A percentile compares a stretch with the other conserved stretches of the same genome.
Evolutionary conservation across 2,888 invertebrate species (phyloP).

Genomic region (Netelia inedita): DNA sequence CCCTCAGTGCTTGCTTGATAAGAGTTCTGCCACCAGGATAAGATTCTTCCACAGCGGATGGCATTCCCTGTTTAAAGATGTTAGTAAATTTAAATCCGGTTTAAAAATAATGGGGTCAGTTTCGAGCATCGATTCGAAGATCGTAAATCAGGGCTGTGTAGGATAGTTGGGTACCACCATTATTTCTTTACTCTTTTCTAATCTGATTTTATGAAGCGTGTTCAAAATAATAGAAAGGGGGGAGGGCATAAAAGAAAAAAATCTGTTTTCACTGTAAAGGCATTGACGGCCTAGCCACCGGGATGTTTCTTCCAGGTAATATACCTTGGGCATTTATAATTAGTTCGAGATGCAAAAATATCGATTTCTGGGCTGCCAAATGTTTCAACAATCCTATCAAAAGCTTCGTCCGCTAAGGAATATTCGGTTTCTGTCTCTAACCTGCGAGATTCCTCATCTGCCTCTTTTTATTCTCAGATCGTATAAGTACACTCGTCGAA

Average conservation of each 20-base stretch:
- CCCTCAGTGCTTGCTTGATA: conserved; percentile 37
- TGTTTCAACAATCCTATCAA: neutral
- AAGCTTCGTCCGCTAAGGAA: conserved; percentile 31
- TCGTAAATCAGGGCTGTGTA: conserved; percentile 60
- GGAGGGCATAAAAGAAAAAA: conserved; percentile 62
- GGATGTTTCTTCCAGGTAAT: conserved; percentile 59
- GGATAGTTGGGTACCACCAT: conserved; percentile 51
- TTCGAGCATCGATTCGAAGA: conserved; percentile 42
- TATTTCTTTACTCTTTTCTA: conserved; percentile 42
- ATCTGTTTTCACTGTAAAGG: conserved; percentile 40
- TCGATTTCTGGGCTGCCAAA: conserved; percentile 57
- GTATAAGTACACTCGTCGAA: too few relatives aligned
- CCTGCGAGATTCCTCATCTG: conserved; percentile 46
- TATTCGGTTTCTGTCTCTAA: too few relatives aligned
- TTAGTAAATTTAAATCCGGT: too few relatives aligned
- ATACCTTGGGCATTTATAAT: conserved; percentile 42
- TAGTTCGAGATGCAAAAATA: conserved; percentile 50
- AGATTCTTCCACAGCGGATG: too few relatives aligned
- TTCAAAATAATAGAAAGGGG: conserved; percentile 47
- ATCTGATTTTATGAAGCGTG: conserved; percentile 31
- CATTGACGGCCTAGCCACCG: conserved; percentile 36
- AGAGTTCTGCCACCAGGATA: too few relatives aligned
- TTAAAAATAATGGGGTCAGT: conserved; percentile 40
- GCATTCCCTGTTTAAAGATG: too few relatives aligned
- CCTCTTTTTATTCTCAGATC: conserved; percentile 56